Conservation (phyloP, 1,140 invertebrate genomes). For the Zaprionus taronus region DNA sequence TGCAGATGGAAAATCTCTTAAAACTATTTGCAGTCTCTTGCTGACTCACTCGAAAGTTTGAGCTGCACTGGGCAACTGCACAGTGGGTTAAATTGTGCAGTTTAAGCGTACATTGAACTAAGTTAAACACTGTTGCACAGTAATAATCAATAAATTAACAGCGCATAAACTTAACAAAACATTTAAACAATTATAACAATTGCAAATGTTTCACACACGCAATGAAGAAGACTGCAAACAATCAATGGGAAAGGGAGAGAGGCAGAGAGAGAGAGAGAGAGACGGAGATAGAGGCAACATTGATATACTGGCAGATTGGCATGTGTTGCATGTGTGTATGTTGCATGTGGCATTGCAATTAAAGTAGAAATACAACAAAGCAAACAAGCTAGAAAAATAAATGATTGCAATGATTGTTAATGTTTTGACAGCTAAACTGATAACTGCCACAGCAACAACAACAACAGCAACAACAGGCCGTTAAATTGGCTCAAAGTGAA, state of each 20-base stretch:
- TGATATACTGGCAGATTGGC: slow-evolving; percentile 33
- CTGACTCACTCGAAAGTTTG: slow-evolving; percentile 22
- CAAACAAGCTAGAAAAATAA: slow-evolving; percentile 36
- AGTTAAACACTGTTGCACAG: slow-evolving; percentile 20
- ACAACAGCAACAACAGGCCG: slow-evolving; percentile 15
- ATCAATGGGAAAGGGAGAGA: neutral
- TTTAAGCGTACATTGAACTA: neutral
- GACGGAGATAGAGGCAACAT: neutral
- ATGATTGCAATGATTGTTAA: slow-evolving; percentile 36
- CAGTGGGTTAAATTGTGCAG: neutral
- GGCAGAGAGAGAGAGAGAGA: neutral
- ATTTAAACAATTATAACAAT: slow-evolving; percentile 21
- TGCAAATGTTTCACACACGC: slow-evolving; percentile 31
- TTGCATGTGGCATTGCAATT: slow-evolving; percentile 65
- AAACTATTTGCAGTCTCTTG: slow-evolving; percentile 21
- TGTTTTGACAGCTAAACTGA: slow-evolving; percentile 44
- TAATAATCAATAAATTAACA: slow-evolving; percentile 71
- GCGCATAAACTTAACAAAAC: slow-evolving; percentile 66
- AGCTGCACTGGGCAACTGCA: neutral
- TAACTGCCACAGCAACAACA: slow-evolving; percentile 29
- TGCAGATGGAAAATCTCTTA: slow-evolving; percentile 19
- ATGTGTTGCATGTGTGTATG: slow-evolving; percentile 57
- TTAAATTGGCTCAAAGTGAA: slow-evolving; percentile 69
- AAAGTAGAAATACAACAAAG: slow-evolving; percentile 41
- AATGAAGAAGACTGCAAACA: slow-evolving; percentile 19